Percentiles rank a stretch among this genome's conserved stretches.
These are phyloP conservation scores for Rhodeus uyekii DNA, from an alignment of 2,797 vertebrate species.

Conservation along the genomic window DNA sequence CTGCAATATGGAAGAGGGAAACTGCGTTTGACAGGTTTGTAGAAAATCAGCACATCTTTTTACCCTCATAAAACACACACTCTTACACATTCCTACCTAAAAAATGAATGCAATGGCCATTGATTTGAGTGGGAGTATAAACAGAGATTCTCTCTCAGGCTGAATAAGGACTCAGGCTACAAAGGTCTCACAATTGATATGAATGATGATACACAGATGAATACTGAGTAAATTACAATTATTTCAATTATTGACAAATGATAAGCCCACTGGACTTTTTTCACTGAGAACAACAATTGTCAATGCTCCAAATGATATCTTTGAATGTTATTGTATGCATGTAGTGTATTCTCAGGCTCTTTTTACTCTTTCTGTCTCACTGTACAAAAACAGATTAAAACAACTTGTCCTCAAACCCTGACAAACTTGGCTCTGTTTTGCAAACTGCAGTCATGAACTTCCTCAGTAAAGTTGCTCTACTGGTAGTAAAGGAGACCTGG, in stretches of 20 bases:
- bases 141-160: slow-evolving; percentile 27
- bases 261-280: slow-evolving; percentile 61
- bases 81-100: slow-evolving; percentile 40
- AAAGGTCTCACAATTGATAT: slow-evolving; percentile 53
- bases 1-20: slow-evolving; percentile 44
- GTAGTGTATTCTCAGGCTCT: slow-evolving; percentile 40
- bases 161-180: slow-evolving; percentile 55
- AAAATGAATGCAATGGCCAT: slow-evolving; percentile 58
- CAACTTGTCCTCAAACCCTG: slow-evolving; percentile 55
- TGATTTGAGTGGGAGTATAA: slow-evolving; percentile 57
- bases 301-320: slow-evolving; percentile 57
- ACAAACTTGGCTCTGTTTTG: slow-evolving; percentile 57
- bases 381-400: slow-evolving; percentile 47
- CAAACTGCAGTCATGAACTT: slow-evolving; percentile 48
- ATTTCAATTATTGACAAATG: slow-evolving; percentile 56
- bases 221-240: slow-evolving; percentile 71
- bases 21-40: slow-evolving; percentile 60
- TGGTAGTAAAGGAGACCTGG: slow-evolving; percentile 33
- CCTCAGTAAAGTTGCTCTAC: slow-evolving; percentile 24
- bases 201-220: slow-evolving; percentile 57
- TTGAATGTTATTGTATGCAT: slow-evolving; percentile 62
- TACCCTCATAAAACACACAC: slow-evolving; percentile 37
- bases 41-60: slow-evolving; percentile 48
- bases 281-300: slow-evolving; percentile 56
- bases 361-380: slow-evolving; percentile 38